phyloP scores from a whole-genome alignment of 2,797 vertebrate genomes.

The Fringilla coelebs region DNA sequence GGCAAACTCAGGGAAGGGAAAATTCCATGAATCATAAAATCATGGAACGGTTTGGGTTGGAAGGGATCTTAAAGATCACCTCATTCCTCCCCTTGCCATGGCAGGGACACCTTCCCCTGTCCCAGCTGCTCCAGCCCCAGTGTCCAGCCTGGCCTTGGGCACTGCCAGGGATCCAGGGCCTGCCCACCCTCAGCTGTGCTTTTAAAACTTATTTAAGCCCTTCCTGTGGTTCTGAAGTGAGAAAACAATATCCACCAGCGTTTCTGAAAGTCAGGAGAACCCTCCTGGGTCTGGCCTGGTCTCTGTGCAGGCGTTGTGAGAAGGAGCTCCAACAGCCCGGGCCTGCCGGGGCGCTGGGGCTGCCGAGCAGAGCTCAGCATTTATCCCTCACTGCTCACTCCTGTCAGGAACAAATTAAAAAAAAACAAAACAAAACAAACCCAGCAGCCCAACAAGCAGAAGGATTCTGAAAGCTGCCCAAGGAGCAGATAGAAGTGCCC shows the following conservation, averaged over 20 bases:
- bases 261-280: background rate
- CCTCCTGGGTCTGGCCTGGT: background rate
- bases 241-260: background rate
- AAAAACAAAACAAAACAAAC: too few relatives aligned
- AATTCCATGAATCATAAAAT: background rate
- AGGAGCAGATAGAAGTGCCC: background rate
- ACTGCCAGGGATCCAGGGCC: background rate
- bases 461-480: background rate
- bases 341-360: fast-evolving
- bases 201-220: background rate
- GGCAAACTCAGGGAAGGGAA: background rate
- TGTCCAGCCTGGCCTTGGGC: background rate
- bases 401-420: background rate
- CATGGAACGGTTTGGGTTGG: background rate
- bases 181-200: background rate
- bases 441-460: background rate
- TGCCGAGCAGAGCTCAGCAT: background rate
- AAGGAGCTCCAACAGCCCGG: fast-evolving
- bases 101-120: background rate
- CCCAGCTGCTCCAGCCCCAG: fast-evolving
- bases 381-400: fast-evolving
- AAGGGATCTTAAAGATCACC: background rate
- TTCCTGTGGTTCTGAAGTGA: background rate
- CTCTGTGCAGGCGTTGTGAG: background rate
- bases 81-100: background rate